These are phyloP conservation scores for Leptinotarsa haldemani DNA, from an alignment of 2,888 invertebrate genomes.

Conservation along the genomic window DNA sequence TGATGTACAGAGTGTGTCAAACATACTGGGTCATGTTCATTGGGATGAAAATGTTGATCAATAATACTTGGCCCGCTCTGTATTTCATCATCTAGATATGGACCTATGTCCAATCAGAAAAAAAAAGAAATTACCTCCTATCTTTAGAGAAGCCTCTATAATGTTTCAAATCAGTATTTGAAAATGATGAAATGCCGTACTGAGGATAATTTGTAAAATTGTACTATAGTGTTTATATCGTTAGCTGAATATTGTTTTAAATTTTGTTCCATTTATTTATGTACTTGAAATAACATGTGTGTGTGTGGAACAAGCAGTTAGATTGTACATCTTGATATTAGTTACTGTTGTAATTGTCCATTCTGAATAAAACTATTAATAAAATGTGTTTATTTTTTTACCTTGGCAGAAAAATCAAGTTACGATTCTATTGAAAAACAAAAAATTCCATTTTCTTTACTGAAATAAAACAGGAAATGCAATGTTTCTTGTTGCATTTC, in stretches of 20 bases:
- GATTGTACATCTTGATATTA: conserved; percentile 65
- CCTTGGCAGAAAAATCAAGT: no score
- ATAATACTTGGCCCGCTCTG: background rate
- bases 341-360: conserved; percentile 68
- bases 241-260: conserved; percentile 64
- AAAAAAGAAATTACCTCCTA: conserved; percentile 9
- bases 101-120: background rate
- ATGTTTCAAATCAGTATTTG: conserved; percentile 41
- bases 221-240: conserved; percentile 65
- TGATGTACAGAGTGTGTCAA: conserved; percentile 11
- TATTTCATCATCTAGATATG: background rate
- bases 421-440: no score
- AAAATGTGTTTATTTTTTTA: conserved; percentile 24
- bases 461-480: no score
- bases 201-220: conserved; percentile 60
- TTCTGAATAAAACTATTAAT: conserved; percentile 63
- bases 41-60: background rate
- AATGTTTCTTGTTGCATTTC: no score
- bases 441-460: no score
- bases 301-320: conserved; percentile 64
- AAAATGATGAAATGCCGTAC: conserved; percentile 52
- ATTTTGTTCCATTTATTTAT: conserved; percentile 65
- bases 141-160: conserved; percentile 10
- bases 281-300: conserved; percentile 60
- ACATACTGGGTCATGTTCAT: background rate